Base-by-base conservation (phyloP, 2,888 invertebrate genomes). In the Crematogaster levior region DNA sequence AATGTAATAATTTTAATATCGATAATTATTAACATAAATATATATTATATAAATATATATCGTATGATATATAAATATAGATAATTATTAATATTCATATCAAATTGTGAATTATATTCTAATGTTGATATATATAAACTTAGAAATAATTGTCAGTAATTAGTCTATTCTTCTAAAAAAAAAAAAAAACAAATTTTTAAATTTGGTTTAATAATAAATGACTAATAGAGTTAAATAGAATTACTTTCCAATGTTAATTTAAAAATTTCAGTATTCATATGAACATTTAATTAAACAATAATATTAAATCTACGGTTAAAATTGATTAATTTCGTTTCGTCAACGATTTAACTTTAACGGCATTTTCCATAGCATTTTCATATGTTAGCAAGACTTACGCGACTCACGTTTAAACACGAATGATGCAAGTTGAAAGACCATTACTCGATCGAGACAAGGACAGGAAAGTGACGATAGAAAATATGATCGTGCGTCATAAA, bases 351-450 rank as follows among this genome's bases (percentile, higher is more conserved):
- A 72, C 43, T 77, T 72, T 30, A 43, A 75, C 30, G 72, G 21
- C 27, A 73, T 72, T 77, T 63, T 63, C 37, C 63, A 24, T 63
- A 63, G 18, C 61, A 48, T 61, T 74, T 74, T 40, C 70, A 51
- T 27, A 18, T 34, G 10, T 43, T 51, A 37, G 5, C 34, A 66
- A 46, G 66, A 30, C 46, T 40, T 40, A 40, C 37, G 43, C 34
- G 40, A 3, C 43, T 56, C 56, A 3, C 43, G 40, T 56, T 73
- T 46, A 43, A 85, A 72, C 60, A 24, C 72, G 81, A 40, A 61
- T 87, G 87, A 86, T 81, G 85, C 87, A 84, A 87, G 72, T 70
- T 80, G 75, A 86, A 84, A 87, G 65, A 81, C 65, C 81, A 75
- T 77, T 74, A 74, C 80, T 85, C 63, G 82, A 77, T 73, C n/a